Evolutionary conservation across 1,140 invertebrate species (phyloP).

Genomic region (Solenopsis fugax): DNA sequence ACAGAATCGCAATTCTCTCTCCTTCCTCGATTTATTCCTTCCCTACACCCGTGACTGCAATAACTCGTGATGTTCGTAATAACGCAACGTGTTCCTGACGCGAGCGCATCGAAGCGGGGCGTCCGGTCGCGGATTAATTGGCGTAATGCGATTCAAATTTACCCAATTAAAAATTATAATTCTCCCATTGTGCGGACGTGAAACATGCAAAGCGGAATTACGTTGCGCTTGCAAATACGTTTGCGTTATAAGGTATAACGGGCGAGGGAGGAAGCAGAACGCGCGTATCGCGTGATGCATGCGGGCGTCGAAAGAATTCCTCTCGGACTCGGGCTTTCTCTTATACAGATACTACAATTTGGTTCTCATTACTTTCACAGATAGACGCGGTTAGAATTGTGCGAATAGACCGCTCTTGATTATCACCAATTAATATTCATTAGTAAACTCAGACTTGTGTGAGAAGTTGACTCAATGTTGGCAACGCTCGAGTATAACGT

Average conservation of each 20-base stretch:
- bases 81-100: constrained; percentile 4
- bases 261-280: constrained; percentile 1
- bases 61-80: constrained; percentile 20
- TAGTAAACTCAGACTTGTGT: background rate
- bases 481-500: background rate
- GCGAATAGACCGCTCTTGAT: background rate
- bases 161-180: constrained; percentile 57
- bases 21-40: constrained; percentile 17
- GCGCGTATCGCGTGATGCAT: constrained; percentile 1
- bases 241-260: background rate
- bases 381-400: background rate
- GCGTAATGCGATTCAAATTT: constrained; percentile 63
- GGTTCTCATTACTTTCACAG: background rate
- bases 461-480: background rate
- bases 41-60: background rate
- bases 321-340: background rate
- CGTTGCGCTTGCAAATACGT: constrained; percentile 25
- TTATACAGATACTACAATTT: background rate
- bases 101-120: constrained; percentile 44
- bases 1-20: constrained; percentile 33
- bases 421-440: constrained; percentile 21
- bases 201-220: constrained; percentile 61
- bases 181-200: constrained; percentile 37
- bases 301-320: background rate
- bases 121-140: constrained; percentile 59